phyloP scores from a whole-genome alignment of 2,888 invertebrate species.

The Cataglyphis livida region DNA sequence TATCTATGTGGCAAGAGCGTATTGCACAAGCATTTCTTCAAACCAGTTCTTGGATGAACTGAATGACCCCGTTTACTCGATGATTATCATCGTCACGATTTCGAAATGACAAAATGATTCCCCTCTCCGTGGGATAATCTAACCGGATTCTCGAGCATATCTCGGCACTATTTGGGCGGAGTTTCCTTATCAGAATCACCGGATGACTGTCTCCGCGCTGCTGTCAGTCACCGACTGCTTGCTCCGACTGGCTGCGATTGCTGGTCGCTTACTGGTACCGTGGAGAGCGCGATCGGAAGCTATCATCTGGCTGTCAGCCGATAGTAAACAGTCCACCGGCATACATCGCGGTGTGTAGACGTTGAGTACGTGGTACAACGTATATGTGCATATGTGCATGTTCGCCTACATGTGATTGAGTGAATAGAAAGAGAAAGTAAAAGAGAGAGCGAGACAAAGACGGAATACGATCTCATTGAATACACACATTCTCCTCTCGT shows the following conservation, averaged over 20 bases:
- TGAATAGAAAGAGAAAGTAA: slow-evolving; percentile 8
- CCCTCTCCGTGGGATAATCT: slow-evolving; percentile 7
- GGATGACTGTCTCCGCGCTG: slow-evolving; percentile 54
- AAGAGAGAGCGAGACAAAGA: slow-evolving; percentile 4
- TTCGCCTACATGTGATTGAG: slow-evolving; percentile 21
- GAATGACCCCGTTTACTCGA: neutral
- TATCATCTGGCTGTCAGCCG: slow-evolving; percentile 60
- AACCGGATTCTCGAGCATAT: slow-evolving; percentile 40
- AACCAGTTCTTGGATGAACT: neutral
- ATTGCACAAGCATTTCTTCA: neutral
- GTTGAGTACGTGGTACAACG: slow-evolving; percentile 25
- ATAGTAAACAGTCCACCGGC: slow-evolving; percentile 78
- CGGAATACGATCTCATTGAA: neutral
- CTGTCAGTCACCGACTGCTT: slow-evolving; percentile 37
- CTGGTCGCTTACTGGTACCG: slow-evolving; percentile 17
- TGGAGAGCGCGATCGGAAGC: slow-evolving; percentile 40
- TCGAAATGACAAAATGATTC: slow-evolving; percentile 27
- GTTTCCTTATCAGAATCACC: slow-evolving; percentile 69
- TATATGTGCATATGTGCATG: slow-evolving; percentile 23
- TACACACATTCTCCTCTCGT: slow-evolving; percentile 17
- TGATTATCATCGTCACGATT: neutral
- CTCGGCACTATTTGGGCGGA: slow-evolving; percentile 55
- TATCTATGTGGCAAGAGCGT: neutral
- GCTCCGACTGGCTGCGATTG: slow-evolving; percentile 35
- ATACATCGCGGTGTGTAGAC: slow-evolving; percentile 73